A percentile compares a stretch with the other conserved stretches of the same genome.
Evolutionary conservation across 2,113 vertebrate genomes (phyloP).

Genomic region (Colistium nudipinnis): DNA sequence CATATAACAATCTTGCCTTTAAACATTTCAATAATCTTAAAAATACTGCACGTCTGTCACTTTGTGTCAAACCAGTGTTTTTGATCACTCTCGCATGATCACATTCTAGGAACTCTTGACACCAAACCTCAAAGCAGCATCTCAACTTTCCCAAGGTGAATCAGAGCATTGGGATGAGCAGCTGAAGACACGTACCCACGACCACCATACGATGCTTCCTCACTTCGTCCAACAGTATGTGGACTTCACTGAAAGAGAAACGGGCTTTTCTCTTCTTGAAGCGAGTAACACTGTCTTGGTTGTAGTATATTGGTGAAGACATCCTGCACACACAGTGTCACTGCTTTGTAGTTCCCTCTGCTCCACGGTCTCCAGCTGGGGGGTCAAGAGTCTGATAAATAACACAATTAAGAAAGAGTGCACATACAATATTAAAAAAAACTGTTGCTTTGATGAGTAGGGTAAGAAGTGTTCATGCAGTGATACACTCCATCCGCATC

Average conservation of each 20-base stretch:
- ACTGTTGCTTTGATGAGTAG: too few species aligned
- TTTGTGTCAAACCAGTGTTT: too few species aligned
- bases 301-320: slow-evolving; percentile 72
- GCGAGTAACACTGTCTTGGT: slow-evolving; percentile 69
- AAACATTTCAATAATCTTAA: too few species aligned
- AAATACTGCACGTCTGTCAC: too few species aligned
- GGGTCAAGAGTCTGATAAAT: slow-evolving; percentile 9
- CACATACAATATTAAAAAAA: background rate
- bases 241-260: slow-evolving; percentile 83
- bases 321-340: slow-evolving; percentile 65
- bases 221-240: slow-evolving; percentile 84
- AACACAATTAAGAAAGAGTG: background rate
- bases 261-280: slow-evolving; percentile 84
- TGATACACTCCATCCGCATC: background rate
- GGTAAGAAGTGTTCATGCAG: background rate
- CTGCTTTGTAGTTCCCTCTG: slow-evolving; percentile 15
- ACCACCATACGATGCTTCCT: slow-evolving; percentile 80
- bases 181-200: slow-evolving; percentile 73
- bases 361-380: slow-evolving; percentile 17
- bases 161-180: background rate
- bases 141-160: background rate
- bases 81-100: too few species aligned
- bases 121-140: background rate
- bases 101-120: background rate
- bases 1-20: background rate